Base-by-base conservation (phyloP, 1,140 invertebrate species). In the Calycopis cecrops region DNA sequence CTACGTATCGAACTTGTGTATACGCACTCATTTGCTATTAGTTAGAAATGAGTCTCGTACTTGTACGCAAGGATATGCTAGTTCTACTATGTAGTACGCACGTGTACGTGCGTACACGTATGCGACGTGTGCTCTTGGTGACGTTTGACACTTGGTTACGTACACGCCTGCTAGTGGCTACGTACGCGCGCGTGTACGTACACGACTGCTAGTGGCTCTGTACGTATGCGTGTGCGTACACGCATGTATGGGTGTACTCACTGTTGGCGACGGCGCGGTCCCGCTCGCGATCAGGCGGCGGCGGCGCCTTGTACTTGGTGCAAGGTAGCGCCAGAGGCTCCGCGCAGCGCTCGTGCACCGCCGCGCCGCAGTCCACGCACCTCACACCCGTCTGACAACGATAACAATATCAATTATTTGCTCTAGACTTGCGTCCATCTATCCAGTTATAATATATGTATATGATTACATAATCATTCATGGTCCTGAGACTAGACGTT, bases 351-450 rank as follows among this genome's bases (percentile, higher is more conserved):
- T 99, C 97, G 85, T 99, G 97, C 79, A 96, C 98, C 65, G 95
- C 95, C 73, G 96, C 97, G n/a, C 96, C 96, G 86, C 97, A 99
- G 79, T 98, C 97, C 66, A 94, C 91, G 79, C 97, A 98, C 57
- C 95, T 90, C 79, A 97, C 91, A 6, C 95, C 95, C 74, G 92
- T 91, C 91, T 92, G 73, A 12, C 1, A 35, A 35, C 35, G 21
- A 28, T 28, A 28, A 2, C 21, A 28, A 2, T 3, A 28, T 28
- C 21, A 28, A 6, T 28, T 6, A 28, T 28, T 28, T 6, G 2
- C 6, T 3, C 21, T 28, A 28, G 21, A 28, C 21, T 28, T 2
- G 21, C 2, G 6, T 2, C 2, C 21, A 6, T 28, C 21, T 3
- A 28, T 3, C 21, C 21, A 6, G 21, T 28, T 28, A 28, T 28